Evolutionary conservation across 1,140 invertebrate species (phyloP).

Genomic region (Lycorma delicatula): DNA sequence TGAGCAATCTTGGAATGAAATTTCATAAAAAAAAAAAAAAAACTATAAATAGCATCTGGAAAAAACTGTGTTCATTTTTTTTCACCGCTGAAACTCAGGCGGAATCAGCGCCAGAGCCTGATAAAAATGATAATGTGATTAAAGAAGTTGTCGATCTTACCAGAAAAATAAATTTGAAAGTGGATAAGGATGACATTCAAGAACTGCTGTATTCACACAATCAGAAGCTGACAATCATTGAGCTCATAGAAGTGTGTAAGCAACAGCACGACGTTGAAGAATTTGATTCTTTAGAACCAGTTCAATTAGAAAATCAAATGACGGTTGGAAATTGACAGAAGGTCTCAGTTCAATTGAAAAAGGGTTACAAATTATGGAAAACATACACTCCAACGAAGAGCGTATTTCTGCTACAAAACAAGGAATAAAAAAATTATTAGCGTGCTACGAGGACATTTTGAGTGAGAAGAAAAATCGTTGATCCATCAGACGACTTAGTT

Average conservation of each 20-base stretch:
- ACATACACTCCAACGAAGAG: constrained; percentile 3
- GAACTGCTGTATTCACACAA: constrained; percentile 8
- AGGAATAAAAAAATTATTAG: too few species aligned
- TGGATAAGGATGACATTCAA: neutral
- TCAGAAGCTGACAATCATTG: constrained; percentile 7
- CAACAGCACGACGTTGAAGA: constrained; percentile 6
- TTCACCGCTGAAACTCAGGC: constrained; percentile 15
- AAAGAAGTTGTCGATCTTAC: constrained; percentile 10
- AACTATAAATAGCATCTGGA: constrained; percentile 18
- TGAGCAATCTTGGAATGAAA: constrained; percentile 20
- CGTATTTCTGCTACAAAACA: constrained; percentile 1
- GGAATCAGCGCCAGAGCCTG: constrained; percentile 1
- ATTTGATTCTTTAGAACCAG: constrained; percentile 7
- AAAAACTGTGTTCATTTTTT: constrained; percentile 20
- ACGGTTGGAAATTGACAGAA: too few species aligned
- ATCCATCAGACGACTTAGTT: too few species aligned
- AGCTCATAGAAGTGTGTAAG: constrained; percentile 7
- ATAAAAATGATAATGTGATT: constrained; percentile 6
- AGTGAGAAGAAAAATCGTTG: too few species aligned
- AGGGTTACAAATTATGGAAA: constrained; percentile 13
- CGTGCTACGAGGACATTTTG: too few species aligned
- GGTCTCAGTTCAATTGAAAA: constrained; percentile 17
- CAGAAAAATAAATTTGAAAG: constrained; percentile 11
- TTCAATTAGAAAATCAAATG: constrained; percentile 17
- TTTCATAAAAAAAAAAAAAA: too few species aligned